phyloP scores from a whole-genome alignment of 2,888 invertebrate species.

The Syritta pipiens region DNA sequence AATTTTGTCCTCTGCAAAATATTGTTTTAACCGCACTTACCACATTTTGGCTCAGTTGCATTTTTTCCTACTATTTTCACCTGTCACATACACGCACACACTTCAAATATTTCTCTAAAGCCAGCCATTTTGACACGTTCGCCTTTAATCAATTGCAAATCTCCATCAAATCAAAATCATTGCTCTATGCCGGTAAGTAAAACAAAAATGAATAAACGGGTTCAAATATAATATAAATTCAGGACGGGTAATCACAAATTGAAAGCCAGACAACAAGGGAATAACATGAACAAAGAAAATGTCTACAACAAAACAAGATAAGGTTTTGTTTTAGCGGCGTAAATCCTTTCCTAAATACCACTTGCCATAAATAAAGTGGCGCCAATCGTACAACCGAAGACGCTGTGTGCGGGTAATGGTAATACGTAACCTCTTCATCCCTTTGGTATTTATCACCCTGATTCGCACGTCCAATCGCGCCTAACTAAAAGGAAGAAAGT shows the following conservation, averaged over 20 bases:
- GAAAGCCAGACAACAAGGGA: slow-evolving; percentile 27
- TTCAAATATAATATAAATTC: slow-evolving; percentile 29
- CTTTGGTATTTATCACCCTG: slow-evolving; percentile 59
- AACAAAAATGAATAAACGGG: slow-evolving; percentile 11
- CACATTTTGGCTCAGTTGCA: too few relatives aligned
- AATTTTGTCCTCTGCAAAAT: too few relatives aligned
- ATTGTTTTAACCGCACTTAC: too few relatives aligned
- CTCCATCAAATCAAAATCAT: slow-evolving; percentile 29
- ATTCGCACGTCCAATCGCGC: slow-evolving; percentile 61
- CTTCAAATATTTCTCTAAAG: too few relatives aligned
- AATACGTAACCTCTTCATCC: slow-evolving; percentile 44
- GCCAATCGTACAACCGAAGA: slow-evolving; percentile 38
- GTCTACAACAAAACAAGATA: slow-evolving; percentile 56
- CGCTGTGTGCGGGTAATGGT: slow-evolving; percentile 20
- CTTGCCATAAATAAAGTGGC: slow-evolving; percentile 65
- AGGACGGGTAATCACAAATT: slow-evolving; percentile 30
- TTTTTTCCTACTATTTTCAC: too few relatives aligned
- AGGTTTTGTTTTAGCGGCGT: slow-evolving; percentile 43
- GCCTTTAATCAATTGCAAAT: slow-evolving; percentile 46
- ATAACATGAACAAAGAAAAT: slow-evolving; percentile 21
- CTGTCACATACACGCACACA: too few relatives aligned
- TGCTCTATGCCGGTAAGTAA: slow-evolving; percentile 21
- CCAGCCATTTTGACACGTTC: slow-evolving; percentile 45
- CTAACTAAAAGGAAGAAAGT: slow-evolving; percentile 60
- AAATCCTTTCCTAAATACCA: slow-evolving; percentile 57